phyloP scores from a whole-genome alignment of 2,113 vertebrate species.

The Scophthalmus maximus region DNA sequence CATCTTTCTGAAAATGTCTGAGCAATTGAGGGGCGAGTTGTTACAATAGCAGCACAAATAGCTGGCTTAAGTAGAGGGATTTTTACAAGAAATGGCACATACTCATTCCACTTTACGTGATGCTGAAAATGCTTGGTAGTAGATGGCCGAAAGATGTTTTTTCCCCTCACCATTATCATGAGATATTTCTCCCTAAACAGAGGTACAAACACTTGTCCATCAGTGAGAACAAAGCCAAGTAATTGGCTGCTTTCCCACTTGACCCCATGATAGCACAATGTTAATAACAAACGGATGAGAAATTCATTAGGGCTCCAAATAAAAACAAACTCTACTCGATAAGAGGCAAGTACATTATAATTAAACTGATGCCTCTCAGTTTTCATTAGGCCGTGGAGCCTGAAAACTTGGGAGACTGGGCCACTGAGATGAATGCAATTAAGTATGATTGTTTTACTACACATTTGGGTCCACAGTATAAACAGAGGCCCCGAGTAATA shows the following conservation, averaged over 20 bases:
- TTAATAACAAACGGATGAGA: slow-evolving; percentile 86
- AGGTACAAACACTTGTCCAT: slow-evolving; percentile 74
- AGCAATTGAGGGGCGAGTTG: background rate
- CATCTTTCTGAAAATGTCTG: slow-evolving; percentile 6
- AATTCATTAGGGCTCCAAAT: slow-evolving; percentile 84
- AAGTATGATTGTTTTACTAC: slow-evolving; percentile 71
- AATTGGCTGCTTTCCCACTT: slow-evolving; percentile 78
- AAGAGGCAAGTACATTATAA: slow-evolving; percentile 79
- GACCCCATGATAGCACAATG: slow-evolving; percentile 75
- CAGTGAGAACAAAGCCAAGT: slow-evolving; percentile 76
- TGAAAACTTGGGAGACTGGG: slow-evolving; percentile 69
- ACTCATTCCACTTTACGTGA: slow-evolving; percentile 55
- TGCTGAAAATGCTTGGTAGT: slow-evolving; percentile 56
- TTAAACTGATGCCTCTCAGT: slow-evolving; percentile 80
- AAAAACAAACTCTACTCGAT: slow-evolving; percentile 82
- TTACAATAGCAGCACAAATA: slow-evolving; percentile 24
- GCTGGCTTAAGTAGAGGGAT: slow-evolving; percentile 36
- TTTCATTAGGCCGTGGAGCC: slow-evolving; percentile 78
- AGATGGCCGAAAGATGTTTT: slow-evolving; percentile 43
- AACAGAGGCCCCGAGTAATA: slow-evolving; percentile 55
- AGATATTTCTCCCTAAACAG: slow-evolving; percentile 65
- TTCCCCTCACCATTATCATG: slow-evolving; percentile 35
- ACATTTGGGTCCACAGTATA: slow-evolving; percentile 57
- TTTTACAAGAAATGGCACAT: slow-evolving; percentile 41
- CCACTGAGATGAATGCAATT: slow-evolving; percentile 72